Evolutionary conservation across 2,113 vertebrate species (phyloP).

Genomic region (Chitala chitala): DNA sequence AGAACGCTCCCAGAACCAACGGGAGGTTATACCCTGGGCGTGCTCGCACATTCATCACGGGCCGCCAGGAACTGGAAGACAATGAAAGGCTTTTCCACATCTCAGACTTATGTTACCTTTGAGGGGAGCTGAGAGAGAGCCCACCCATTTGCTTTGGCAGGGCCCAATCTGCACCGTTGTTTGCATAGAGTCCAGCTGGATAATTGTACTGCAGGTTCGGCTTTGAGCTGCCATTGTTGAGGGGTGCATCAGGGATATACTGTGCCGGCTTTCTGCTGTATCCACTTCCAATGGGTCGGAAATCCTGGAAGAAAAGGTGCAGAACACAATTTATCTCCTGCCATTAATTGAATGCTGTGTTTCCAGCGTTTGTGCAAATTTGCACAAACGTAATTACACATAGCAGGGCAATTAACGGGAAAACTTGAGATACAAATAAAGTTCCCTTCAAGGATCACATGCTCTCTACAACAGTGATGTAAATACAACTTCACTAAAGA

Average conservation of each 20-base stretch:
- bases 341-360: too few species aligned
- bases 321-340: not conserved
- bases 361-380: too few species aligned
- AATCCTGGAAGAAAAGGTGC: constrained; percentile 62
- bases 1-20: not conserved
- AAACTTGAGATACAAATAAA: too few species aligned
- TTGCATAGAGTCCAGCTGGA: constrained; percentile 59
- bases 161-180: constrained; percentile 63
- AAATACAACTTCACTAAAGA: too few species aligned
- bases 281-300: constrained; percentile 63
- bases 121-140: constrained; percentile 70
- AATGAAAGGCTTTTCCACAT: constrained; percentile 45
- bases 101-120: constrained; percentile 62
- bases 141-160: constrained; percentile 74
- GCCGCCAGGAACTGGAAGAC: constrained; percentile 25
- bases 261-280: constrained; percentile 57
- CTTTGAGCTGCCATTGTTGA: constrained; percentile 61
- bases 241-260: constrained; percentile 49
- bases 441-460: too few species aligned
- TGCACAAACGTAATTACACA: too few species aligned
- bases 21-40: constrained; percentile 31
- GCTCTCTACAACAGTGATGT: too few species aligned
- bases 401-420: too few species aligned
- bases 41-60: constrained; percentile 36
- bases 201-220: constrained; percentile 70